Base-by-base conservation (phyloP, 2,888 invertebrate genomes). In the Ditula angustiorana region DNA sequence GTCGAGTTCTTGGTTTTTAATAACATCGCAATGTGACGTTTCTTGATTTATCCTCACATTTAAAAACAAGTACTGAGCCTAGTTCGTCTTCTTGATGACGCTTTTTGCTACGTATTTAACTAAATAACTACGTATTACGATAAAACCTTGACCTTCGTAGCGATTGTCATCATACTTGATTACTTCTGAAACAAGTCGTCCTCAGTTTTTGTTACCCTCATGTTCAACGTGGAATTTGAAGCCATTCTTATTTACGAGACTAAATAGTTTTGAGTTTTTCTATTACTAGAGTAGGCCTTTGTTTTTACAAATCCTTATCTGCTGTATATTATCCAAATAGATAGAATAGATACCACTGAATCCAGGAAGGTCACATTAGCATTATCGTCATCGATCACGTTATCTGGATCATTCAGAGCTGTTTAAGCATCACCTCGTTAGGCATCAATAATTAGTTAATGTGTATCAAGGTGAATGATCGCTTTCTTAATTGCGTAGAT, bases 101-200 rank as follows among this genome's bases (percentile, higher is more conserved):
- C 11, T 35, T 50, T 44, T 44, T 44, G 11, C 26, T 10, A 30
- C 33, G 46, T 46, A 16, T 58, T 13, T 58, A 21, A 33, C 63
- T 35, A 46, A 55, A 61, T 55, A n/a, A 30, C 58, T 59, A 59
- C 57, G 59, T 47, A 53, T 53, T 56, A 59, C 49, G 58, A 37
- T 59, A 28, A 52, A 64, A 46, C 64, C 64, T 59, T 64, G 64
- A 64, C 64, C 58, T 59, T 58, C 58, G 28, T 35, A 52, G 13
- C 33, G 26, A 33, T 28, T 64, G 53, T 64, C 64, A 64, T 64
- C 52, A 46, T 47, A 64, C 64, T 64, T 59, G 52, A 59, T 64
- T 46, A 26, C 33, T 16, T 21, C 26, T 35, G 37, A 52, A 58
- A 53, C 59, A 59, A 13, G 50, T 58, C 46, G 46, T 59, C 53